Evolutionary conservation across 2,797 vertebrate species (phyloP), one percentile per base, ranked within the genome.

Genomic region (Eutrigla gurnardus): DNA sequence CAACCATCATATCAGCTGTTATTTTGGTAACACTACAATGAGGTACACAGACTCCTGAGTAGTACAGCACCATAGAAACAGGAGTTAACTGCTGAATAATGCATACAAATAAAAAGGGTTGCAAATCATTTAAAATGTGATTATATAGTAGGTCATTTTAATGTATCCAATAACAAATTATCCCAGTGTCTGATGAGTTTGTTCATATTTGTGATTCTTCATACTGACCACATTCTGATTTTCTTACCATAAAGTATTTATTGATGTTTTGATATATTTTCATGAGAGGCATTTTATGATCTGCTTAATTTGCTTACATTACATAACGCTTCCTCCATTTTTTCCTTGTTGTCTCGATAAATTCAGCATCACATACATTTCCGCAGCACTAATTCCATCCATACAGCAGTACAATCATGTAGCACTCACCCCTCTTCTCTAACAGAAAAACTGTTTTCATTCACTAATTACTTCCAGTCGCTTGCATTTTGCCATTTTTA

Each of bases 1-100:
- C 82, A 75, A 67, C 78, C 65, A 55, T 81, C 83, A 68, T 77
- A 85, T 88, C 75, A 71, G 80, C 80, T 81, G 82, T 81, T 90
- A 91, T 91, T 92, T 88, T 91, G 47, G 78, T 91, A 88, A 87
- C 75, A 79, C 78, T 73, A 79, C 67, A 83, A 70, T 50, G 77
- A 75, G 67, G 53, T 68, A 71, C 71, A 82, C 75, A 68, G 47
- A 80, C 13, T 55, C 18, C 63, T 4, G 57, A 68, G 65, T 55
- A 71, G 54, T 65, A 42, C 25, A 49, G 25, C 9, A 46, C 33
- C 59, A 62, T 46, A 70, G 43, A 57, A 76, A 47, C 3, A 7
- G 3, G 46, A 35, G 35, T 12, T 1, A 70, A 47, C 18, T 4
- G 13, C 13, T 68, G 39, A 62, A 75, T 62, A 49, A 49, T 67